Base-by-base conservation (phyloP, 1,140 invertebrate species). In the Drosophila ohnishii region DNA sequence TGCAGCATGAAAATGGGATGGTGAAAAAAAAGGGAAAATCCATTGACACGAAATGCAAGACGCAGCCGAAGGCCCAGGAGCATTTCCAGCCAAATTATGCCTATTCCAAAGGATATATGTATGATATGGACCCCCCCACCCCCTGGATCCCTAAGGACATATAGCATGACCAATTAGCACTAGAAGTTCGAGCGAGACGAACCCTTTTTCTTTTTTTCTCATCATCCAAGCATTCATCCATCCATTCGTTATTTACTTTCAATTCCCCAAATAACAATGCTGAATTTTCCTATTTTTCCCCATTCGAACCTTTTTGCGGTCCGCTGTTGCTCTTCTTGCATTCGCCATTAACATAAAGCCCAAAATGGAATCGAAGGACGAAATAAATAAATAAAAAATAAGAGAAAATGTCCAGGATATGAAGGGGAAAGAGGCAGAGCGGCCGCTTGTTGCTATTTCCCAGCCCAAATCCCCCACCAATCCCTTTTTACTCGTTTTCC, bases 141-240 rank as follows among this genome's bases (percentile, higher is more conserved):
- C 11, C 19, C 7, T n/a, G 4, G 32, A 28, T 13, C 40, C 42
- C 37, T 30, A 30, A 32, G 71, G 35, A 59, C 50, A 77, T 83
- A 83, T 87, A 72, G 64, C 67, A 88, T 88, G 75, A 88, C 80
- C 83, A 86, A 86, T 86, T 86, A 88, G 58, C 67, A 59, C 34
- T 48, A 28, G 14, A 71, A 57, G 28, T 34, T 37, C 1, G 7
- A 50, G 13, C 30, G 48, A n/a, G 19, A 51, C 9, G 56, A 69
- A 62, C 42, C 64, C 45, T 67, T 77, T 76, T 25, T 67, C 70
- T 76, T 25, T 3, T 47, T 47, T 11, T 75, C 32, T 30, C 42
- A 45, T 44, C 64, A 66, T 14, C 19, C 11, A 11, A 2, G 0
- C 45, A 19, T 47, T 16, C 25, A 50, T 30, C 9, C n/a, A 19